phyloP scores from a whole-genome alignment of 2,797 vertebrate species.

The Emys orbicularis region DNA sequence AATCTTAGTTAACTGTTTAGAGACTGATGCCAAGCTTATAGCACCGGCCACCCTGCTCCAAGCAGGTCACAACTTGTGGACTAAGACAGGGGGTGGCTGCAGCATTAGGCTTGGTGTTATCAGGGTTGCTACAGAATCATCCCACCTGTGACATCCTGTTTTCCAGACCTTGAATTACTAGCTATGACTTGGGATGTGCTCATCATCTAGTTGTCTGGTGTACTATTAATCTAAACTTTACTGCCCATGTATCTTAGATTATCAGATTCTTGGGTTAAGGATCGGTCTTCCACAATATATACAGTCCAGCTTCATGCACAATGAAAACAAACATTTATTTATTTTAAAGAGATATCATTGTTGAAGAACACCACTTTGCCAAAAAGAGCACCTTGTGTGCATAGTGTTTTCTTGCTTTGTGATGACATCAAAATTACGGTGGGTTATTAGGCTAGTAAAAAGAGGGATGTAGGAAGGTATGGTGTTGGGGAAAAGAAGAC shows the following conservation, averaged over 20 bases:
- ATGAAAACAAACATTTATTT: not conserved
- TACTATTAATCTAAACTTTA: not conserved
- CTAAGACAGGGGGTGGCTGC: not conserved
- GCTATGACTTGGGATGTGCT: not conserved
- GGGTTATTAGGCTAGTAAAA: not conserved
- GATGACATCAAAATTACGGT: rapidly evolving
- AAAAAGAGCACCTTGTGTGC: not conserved
- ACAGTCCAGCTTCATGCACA: not conserved
- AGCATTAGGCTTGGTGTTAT: not conserved
- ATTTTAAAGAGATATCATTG: not conserved
- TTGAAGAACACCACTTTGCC: not conserved
- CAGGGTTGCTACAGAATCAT: not conserved
- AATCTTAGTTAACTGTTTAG: not conserved
- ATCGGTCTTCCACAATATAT: not conserved
- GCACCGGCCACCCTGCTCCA: not conserved
- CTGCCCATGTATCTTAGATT: not conserved
- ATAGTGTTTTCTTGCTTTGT: not conserved
- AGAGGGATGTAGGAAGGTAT: not conserved
- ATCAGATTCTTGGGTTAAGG: not conserved
- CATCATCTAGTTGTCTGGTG: rapidly evolving
- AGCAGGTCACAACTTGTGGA: not conserved
- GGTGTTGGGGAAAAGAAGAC: not conserved
- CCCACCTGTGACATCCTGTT: not conserved
- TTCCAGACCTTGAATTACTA: not conserved
- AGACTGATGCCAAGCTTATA: not conserved